Conservation (phyloP, 2,888 invertebrate species). For the Zhengitettix transpicula region DNA sequence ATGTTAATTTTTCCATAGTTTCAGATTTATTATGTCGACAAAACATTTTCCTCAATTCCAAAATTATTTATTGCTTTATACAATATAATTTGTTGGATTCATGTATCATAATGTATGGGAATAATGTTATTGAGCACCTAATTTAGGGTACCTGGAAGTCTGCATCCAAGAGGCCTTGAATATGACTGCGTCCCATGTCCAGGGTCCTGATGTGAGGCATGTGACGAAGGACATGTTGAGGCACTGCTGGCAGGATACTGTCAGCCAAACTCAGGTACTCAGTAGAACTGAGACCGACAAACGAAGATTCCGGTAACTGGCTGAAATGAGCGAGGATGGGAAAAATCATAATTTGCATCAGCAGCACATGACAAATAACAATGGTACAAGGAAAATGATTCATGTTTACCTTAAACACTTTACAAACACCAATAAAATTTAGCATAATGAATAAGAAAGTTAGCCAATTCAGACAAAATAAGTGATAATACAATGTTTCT, state of each 20-base stretch:
- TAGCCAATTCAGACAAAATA: too few species aligned
- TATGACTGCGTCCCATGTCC: constrained; percentile 65
- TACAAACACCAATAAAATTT: too few species aligned
- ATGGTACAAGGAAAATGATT: not conserved
- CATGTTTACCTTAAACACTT: too few species aligned
- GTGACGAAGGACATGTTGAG: constrained; percentile 50
- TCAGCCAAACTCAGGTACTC: constrained; percentile 65
- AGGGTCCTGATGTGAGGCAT: constrained; percentile 63
- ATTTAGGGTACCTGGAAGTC: constrained; percentile 51
- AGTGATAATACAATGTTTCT: too few species aligned
- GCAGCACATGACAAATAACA: not conserved
- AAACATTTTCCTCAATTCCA: too few species aligned
- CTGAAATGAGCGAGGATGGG: constrained; percentile 28
- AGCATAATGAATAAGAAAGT: too few species aligned
- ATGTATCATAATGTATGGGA: not conserved
- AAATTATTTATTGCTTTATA: too few species aligned
- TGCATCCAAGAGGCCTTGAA: constrained; percentile 52
- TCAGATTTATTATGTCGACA: too few species aligned
- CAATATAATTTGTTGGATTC: too few species aligned
- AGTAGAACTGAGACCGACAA: constrained; percentile 54
- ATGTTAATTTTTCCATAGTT: too few species aligned
- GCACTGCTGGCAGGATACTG: constrained; percentile 59
- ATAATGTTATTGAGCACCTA: not conserved
- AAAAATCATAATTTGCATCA: not conserved
- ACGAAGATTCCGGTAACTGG: constrained; percentile 52